Conservation (phyloP, 1,140 invertebrate species). For the Arion vulgaris region DNA sequence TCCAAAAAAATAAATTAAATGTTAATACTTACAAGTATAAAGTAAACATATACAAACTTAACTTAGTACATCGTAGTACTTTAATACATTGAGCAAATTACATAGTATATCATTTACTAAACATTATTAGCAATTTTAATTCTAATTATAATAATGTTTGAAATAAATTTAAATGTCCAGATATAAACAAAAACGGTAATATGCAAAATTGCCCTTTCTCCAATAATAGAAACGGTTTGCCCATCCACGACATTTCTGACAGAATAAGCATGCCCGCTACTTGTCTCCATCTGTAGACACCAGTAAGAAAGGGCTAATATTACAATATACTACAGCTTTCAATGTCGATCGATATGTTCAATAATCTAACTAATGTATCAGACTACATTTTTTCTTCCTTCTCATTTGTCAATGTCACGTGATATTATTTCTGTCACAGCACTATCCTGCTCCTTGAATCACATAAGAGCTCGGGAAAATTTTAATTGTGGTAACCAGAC, state of each 20-base stretch:
- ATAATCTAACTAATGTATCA: neutral
- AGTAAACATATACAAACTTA: no score
- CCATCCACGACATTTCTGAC: slow-evolving; percentile 32
- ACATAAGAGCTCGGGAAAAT: neutral
- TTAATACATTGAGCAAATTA: no score
- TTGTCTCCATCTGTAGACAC: slow-evolving; percentile 23
- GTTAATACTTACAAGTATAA: no score
- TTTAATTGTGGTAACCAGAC: no score
- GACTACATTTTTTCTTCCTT: no score
- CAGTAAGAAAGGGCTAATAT: neutral
- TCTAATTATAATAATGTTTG: no score
- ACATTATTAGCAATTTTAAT: no score
- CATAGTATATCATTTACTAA: no score
- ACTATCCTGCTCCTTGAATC: neutral
- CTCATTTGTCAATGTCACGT: slow-evolving; percentile 9
- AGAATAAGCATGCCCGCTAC: neutral
- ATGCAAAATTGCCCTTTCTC: slow-evolving; percentile 32
- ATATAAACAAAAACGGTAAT: no score
- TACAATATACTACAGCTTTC: neutral
- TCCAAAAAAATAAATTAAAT: no score
- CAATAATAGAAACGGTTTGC: slow-evolving; percentile 16
- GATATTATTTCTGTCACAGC: slow-evolving; percentile 11
- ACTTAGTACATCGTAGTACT: no score
- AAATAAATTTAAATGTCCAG: no score
- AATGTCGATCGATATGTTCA: neutral